These are phyloP conservation scores for Drosophila melanica DNA, from an alignment of 1,140 invertebrate species.

Conservation along the genomic window DNA sequence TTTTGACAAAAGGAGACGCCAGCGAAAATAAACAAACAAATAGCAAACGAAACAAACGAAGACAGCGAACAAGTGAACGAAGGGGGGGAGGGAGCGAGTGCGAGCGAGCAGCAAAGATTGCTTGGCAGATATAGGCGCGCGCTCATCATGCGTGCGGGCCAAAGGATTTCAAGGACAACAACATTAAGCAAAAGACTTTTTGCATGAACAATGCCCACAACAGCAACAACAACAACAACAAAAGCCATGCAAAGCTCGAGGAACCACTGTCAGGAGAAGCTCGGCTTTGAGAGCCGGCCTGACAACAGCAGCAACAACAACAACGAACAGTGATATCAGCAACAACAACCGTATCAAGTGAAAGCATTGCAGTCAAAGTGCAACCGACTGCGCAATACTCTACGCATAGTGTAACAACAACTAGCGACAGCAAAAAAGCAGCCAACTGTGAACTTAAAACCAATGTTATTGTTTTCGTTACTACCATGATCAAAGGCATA, in stretches of 20 bases:
- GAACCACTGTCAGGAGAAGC: constrained; percentile 15
- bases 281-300: constrained; percentile 23
- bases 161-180: constrained; percentile 80
- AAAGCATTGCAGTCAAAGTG: neutral
- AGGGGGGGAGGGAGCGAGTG: neutral
- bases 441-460: no score
- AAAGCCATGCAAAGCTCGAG: constrained; percentile 21
- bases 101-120: constrained; percentile 15
- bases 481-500: no score
- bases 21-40: constrained; percentile 80
- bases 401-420: neutral
- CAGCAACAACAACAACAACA: constrained; percentile 16
- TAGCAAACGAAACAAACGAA: constrained; percentile 68
- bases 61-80: neutral
- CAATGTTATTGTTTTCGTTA: no score
- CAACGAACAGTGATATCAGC: constrained; percentile 17
- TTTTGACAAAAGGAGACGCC: constrained; percentile 80
- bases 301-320: constrained; percentile 42
- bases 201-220: constrained; percentile 71
- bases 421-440: no score
- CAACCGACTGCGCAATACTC: neutral
- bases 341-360: constrained; percentile 33
- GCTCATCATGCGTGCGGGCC: constrained; percentile 47
- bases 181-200: constrained; percentile 74
- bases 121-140: constrained; percentile 46